Evolutionary conservation across 1,140 invertebrate genomes (phyloP).

Genomic region (Bombyx mandarina): DNA sequence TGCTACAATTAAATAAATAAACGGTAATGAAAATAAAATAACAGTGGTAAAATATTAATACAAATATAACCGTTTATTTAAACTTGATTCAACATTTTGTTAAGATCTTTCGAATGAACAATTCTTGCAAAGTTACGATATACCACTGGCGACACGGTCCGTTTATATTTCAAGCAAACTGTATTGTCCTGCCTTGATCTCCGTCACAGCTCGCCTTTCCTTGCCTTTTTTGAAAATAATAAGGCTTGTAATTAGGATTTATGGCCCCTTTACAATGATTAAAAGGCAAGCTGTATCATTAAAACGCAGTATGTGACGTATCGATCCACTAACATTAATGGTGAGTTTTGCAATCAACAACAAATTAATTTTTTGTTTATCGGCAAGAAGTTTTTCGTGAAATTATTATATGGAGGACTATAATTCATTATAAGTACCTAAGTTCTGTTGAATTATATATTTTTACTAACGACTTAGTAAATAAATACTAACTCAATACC

Average conservation of each 20-base stretch:
- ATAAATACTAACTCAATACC: conserved; percentile 19
- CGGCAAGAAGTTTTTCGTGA: conserved; percentile 2
- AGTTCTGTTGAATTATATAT: conserved; percentile 17
- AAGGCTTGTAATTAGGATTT: conserved; percentile 59
- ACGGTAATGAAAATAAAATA: no score
- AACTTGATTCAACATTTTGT: no score
- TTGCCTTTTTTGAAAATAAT: conserved; percentile 46
- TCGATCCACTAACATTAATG: conserved; percentile 30
- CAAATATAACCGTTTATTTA: no score
- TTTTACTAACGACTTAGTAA: conserved; percentile 15
- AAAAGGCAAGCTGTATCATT: conserved; percentile 41
- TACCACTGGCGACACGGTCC: no score
- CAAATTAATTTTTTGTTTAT: neutral
- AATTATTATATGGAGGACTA: conserved; percentile 8
- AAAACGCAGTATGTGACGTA: conserved; percentile 31
- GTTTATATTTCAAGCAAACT: conserved; percentile 30
- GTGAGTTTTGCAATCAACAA: conserved; percentile 15
- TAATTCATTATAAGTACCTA: conserved; percentile 10
- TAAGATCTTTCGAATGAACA: no score
- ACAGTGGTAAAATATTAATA: no score
- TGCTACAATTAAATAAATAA: no score
- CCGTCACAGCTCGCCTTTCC: conserved; percentile 31
- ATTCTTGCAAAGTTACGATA: no score
- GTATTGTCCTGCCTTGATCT: conserved; percentile 41
- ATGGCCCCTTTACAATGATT: conserved; percentile 54